Percentiles rank a stretch among this genome's conserved stretches.
phyloP scores from a whole-genome alignment of 37 sponge, comb jelly and placozoan species.

The Trichoplax adhaerens region DNA sequence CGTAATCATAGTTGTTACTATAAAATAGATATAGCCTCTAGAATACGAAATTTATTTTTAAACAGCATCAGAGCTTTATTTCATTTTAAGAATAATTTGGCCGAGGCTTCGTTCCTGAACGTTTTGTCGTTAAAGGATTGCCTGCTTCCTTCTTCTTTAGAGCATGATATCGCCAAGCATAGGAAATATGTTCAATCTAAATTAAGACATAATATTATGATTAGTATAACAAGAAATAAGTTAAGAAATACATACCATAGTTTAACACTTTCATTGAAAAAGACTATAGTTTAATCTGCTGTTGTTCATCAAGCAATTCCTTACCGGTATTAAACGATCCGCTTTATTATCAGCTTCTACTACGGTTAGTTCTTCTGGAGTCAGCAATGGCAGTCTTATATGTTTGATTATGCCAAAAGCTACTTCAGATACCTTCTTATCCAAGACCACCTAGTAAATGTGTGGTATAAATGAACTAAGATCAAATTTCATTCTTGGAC shows the following conservation, averaged over 20 bases:
- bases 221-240: not conserved
- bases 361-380: slow-evolving; percentile 59
- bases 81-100: no score
- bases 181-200: slow-evolving; percentile 60
- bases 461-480: not conserved
- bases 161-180: slow-evolving; percentile 97
- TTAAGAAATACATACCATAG: not conserved
- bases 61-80: no score
- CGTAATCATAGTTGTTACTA: no score
- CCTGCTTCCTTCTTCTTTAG: slow-evolving; percentile 46
- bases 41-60: no score
- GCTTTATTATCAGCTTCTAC: slow-evolving; percentile 78
- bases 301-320: slow-evolving; percentile 6
- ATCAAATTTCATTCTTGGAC: not conserved
- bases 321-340: slow-evolving; percentile 81
- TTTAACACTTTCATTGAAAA: not conserved
- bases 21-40: no score
- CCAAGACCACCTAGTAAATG: slow-evolving; percentile 64
- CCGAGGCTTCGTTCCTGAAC: slow-evolving; percentile 66
- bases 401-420: slow-evolving; percentile 60
- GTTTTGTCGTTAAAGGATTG: slow-evolving; percentile 55
- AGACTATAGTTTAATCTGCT: not conserved
- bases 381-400: slow-evolving; percentile 72
- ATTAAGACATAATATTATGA: slow-evolving; percentile 8
- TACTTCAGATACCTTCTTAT: slow-evolving; percentile 46